Conservation (phyloP, 92 coral and sea anemone species). For the Pocillopora grandis region DNA sequence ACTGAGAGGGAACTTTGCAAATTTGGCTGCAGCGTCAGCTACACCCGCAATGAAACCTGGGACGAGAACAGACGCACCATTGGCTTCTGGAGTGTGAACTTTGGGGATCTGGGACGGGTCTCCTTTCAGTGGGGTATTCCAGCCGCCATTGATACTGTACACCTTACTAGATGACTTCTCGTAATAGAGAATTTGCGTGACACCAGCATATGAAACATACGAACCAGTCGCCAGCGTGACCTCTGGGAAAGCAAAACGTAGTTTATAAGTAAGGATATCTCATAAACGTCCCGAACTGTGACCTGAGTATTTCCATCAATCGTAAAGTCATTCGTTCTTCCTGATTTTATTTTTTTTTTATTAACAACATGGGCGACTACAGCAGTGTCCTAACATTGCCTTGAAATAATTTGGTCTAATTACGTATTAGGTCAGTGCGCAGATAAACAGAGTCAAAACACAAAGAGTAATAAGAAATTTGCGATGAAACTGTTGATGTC, state of each 20-base stretch:
- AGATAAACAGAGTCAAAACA: too few relatives aligned
- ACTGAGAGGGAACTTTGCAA: conserved; percentile 77
- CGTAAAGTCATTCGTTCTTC: too few relatives aligned
- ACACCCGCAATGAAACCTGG: conserved; percentile 97
- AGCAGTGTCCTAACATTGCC: too few relatives aligned
- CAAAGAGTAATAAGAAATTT: too few relatives aligned
- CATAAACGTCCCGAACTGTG: too few relatives aligned
- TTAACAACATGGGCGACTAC: too few relatives aligned
- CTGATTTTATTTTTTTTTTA: too few relatives aligned
- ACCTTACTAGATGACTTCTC: conserved; percentile 65
- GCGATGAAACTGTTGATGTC: too few relatives aligned
- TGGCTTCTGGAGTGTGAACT: conserved; percentile 62
- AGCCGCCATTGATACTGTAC: conserved; percentile 87
- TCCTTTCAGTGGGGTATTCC: conserved; percentile 72
- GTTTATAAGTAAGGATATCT: too few relatives aligned
- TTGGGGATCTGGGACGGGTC: conserved; percentile 67
- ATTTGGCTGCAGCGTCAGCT: conserved; percentile 69
- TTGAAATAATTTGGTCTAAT: too few relatives aligned
- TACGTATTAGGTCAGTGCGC: too few relatives aligned
- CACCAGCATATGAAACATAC: conserved; percentile 89
- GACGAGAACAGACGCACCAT: conserved; percentile 84
- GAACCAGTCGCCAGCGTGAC: conserved; percentile 82
- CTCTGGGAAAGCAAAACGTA: conserved; percentile 45
- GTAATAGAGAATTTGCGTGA: conserved; percentile 86
- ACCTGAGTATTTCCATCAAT: too few relatives aligned